A percentile compares a stretch with the other conserved stretches of the same genome.
phyloP scores from a whole-genome alignment of 2,113 vertebrate species.

The Orthonyx spaldingii region DNA sequence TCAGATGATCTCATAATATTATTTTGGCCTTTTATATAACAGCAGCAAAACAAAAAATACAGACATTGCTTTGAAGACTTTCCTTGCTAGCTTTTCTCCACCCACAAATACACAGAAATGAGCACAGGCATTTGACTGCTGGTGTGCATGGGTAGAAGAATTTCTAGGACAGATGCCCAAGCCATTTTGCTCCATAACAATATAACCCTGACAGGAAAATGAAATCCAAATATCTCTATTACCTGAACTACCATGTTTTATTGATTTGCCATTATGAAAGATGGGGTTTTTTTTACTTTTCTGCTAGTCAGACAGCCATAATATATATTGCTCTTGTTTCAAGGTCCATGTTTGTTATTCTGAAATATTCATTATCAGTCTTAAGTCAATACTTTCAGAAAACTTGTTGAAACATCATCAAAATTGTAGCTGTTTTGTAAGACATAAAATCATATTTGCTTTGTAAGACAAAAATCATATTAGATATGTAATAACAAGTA shows the following conservation, averaged over 20 bases:
- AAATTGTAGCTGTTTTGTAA: background rate
- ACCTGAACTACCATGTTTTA: background rate
- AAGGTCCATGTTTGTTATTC: rapidly evolving
- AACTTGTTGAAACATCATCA: background rate
- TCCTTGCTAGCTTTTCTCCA: background rate
- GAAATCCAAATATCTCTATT: background rate
- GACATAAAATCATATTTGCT: background rate
- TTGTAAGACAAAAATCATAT: background rate
- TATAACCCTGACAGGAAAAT: background rate
- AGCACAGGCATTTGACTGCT: background rate
- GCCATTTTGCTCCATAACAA: background rate
- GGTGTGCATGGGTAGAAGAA: background rate
- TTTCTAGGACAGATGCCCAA: background rate
- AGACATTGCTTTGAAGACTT: background rate
- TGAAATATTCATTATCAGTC: background rate
- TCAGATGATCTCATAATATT: background rate
- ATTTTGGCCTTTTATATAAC: slow-evolving; percentile 5
- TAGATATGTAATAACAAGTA: background rate
- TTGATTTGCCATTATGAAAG: background rate
- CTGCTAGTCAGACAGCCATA: background rate
- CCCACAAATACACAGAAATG: background rate
- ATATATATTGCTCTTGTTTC: background rate
- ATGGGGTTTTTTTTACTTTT: background rate
- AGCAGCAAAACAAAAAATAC: background rate
- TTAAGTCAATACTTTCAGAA: background rate